Percentiles rank a stretch among this genome's conserved stretches.
Conservation (phyloP, 1,140 invertebrate genomes). For the Drosophila obscura region DNA sequence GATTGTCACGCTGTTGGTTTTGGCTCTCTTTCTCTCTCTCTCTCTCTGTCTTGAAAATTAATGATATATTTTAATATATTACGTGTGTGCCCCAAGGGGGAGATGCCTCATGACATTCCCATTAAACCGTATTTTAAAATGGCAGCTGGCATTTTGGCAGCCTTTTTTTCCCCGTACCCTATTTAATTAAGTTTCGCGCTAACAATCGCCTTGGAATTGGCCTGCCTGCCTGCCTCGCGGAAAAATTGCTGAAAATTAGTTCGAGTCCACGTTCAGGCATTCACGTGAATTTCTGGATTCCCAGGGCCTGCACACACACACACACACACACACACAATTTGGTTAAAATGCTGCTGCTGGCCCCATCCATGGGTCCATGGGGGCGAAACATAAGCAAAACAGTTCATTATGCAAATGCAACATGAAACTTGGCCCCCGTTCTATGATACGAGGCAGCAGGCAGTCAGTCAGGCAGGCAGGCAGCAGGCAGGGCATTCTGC, state of each 20-base stretch:
- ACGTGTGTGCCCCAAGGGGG: slow-evolving; percentile 34
- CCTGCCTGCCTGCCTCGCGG: too few species aligned
- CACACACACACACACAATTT: slow-evolving; percentile 60
- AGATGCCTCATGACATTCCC: slow-evolving; percentile 12
- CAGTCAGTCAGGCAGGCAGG: background rate
- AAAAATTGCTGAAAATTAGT: too few species aligned
- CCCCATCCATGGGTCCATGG: slow-evolving; percentile 40
- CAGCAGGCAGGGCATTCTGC: slow-evolving; percentile 42
- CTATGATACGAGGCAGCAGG: slow-evolving; percentile 12
- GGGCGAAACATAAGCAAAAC: slow-evolving; percentile 69
- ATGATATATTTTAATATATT: slow-evolving; percentile 55
- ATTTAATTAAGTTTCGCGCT: too few species aligned
- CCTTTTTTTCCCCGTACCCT: background rate
- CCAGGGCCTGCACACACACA: too few species aligned
- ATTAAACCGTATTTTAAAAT: slow-evolving; percentile 16
- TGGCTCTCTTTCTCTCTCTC: slow-evolving; percentile 16
- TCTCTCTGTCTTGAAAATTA: too few species aligned
- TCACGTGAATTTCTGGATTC: too few species aligned
- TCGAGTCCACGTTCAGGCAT: too few species aligned
- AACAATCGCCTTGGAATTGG: too few species aligned
- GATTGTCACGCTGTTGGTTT: slow-evolving; percentile 51
- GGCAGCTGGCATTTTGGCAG: background rate
- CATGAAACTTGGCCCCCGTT: slow-evolving; percentile 60
- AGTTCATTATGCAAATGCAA: slow-evolving; percentile 81
- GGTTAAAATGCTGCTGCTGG: slow-evolving; percentile 59